These are phyloP conservation scores for Desoria tigrina DNA, from an alignment of 2,888 invertebrate species.

Conservation along the genomic window DNA sequence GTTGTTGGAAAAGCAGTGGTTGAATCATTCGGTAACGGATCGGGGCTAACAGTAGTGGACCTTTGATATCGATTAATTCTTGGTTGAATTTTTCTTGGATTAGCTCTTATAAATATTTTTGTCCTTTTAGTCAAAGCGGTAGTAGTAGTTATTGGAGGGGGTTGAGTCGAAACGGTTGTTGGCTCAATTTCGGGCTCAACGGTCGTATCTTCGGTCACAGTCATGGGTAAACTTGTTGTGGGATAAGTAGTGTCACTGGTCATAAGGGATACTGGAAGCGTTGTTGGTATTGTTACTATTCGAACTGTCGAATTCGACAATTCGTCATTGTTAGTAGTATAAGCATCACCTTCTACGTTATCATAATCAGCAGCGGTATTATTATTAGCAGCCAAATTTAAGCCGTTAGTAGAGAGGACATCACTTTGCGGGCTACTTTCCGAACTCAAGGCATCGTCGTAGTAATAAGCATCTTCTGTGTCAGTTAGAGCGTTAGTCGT, in stretches of 20 bases:
- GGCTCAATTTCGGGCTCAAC: not conserved
- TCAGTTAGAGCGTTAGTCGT: too few species aligned
- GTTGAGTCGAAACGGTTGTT: not conserved
- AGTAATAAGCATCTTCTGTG: too few species aligned
- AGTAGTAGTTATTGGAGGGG: too few species aligned
- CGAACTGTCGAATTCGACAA: slow-evolving; percentile 17
- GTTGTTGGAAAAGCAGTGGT: too few species aligned
- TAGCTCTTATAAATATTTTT: not conserved
- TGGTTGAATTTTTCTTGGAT: slow-evolving; percentile 1
- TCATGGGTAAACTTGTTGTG: too few species aligned
- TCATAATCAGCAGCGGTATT: slow-evolving; percentile 7
- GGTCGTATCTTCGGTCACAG: too few species aligned
- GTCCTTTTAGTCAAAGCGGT: too few species aligned
- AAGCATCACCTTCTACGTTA: slow-evolving; percentile 6
- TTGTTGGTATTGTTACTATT: slow-evolving; percentile 33
- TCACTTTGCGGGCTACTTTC: slow-evolving; percentile 1
- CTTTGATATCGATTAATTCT: not conserved
- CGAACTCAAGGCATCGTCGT: too few species aligned
- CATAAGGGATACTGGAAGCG: not conserved
- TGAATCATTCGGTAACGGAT: too few species aligned
- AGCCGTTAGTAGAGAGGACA: slow-evolving; percentile 9
- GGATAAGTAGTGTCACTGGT: too few species aligned
- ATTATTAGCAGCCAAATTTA: slow-evolving; percentile 5
- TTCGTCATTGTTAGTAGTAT: not conserved
- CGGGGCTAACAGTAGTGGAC: not conserved